Evolutionary conservation across 2,888 invertebrate genomes (phyloP), one percentile per base, ranked within the genome.

Genomic region (Drosophila demipolita): DNA sequence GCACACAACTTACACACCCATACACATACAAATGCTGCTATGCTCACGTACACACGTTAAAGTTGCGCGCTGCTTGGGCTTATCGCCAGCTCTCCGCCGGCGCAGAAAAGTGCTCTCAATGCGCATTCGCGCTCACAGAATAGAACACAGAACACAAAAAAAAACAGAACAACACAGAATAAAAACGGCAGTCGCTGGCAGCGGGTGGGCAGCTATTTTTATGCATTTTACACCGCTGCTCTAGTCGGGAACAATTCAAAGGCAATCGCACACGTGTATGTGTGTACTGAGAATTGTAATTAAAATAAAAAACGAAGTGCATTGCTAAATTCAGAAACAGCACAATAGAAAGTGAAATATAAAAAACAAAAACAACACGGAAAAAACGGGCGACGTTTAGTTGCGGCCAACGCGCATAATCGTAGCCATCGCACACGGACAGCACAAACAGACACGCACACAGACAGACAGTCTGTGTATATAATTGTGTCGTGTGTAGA

Each of bases 121-220:
- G 81, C 81, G 83, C 81, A 82, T 76, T 79, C 83, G 81, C 81
- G 74, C 73, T 80, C 80, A 79, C 61, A 74, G 73, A 82, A 65
- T 57, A 54, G 67, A 53, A 75, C 50, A 59, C 49, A 59, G 40
- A 63, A 57, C 29, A 20, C 15, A n/a, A 40, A 26, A 54, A 20
- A 53, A 50, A 23, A 65, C 48, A 53, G 65, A 61, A 73, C 33
- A 58, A 36, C 57, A 59, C 80, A 71, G 72, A 73, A 75, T 65
- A 60, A 75, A 76, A 79, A 63, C 70, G 68, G 68, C 74, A 76
- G 74, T 65, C 74, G 72, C 78, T 72, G 74, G 67, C 80, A 70
- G 77, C 81, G 77, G 83, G 74, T 80, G 82, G 79, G 74, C 84
- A 78, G 86, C 84, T 84, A 84, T 84, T 84, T 84, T 88, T 79